These are phyloP conservation scores for Pachydiplax longipennis DNA, from an alignment of 2,888 invertebrate species.

Conservation along the genomic window DNA sequence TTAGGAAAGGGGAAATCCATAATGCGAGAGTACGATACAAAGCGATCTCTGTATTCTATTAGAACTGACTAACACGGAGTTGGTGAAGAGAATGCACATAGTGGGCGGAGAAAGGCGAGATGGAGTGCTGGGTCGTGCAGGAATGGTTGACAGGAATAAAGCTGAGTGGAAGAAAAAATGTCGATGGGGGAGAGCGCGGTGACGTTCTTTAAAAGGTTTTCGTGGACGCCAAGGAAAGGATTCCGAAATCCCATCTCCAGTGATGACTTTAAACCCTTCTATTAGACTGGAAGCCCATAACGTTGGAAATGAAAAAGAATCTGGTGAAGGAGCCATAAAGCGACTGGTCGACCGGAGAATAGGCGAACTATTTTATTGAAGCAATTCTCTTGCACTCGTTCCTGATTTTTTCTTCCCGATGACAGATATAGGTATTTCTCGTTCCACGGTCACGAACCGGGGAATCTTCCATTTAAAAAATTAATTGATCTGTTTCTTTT, in stretches of 20 bases:
- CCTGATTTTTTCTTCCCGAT: not conserved
- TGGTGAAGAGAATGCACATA: not conserved
- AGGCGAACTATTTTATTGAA: not conserved
- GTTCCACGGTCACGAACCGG: not conserved
- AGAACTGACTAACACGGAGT: not conserved
- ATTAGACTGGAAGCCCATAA: not conserved
- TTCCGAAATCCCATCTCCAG: not conserved
- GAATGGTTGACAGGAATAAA: not conserved
- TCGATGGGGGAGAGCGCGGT: not conserved
- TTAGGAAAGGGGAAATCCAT: not conserved
- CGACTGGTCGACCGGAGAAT: not conserved
- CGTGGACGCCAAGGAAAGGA: not conserved
- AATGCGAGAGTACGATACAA: not conserved
- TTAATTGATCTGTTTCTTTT: not conserved
- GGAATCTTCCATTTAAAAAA: not conserved
- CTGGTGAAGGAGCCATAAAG: not conserved
- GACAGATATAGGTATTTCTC: not conserved
- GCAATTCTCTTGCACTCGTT: not conserved
- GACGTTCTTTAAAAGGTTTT: not conserved
- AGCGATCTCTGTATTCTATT: not conserved
- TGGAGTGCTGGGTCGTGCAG: not conserved
- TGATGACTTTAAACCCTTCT: not conserved
- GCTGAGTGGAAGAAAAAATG: not conserved
- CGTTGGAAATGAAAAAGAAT: not conserved
- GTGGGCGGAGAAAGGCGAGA: not conserved